Percentiles rank a stretch among this genome's conserved stretches.
These are phyloP conservation scores for Ormyrus pomaceus DNA, from an alignment of 2,888 invertebrate genomes.

Conservation along the genomic window DNA sequence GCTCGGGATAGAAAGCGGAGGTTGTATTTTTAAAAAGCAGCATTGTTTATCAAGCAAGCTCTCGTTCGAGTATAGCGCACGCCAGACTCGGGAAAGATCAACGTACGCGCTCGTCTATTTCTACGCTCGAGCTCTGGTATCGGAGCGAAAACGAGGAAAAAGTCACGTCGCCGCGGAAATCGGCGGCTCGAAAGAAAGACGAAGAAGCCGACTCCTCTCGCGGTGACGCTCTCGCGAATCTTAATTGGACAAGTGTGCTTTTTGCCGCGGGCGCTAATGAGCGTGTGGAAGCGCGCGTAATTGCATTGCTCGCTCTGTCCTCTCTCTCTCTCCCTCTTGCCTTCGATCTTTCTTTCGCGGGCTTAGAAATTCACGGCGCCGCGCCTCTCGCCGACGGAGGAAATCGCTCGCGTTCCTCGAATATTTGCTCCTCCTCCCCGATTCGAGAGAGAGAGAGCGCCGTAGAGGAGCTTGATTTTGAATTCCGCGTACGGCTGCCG, in stretches of 20 bases:
- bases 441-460: neutral
- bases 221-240: conserved; percentile 22
- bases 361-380: conserved; percentile 24
- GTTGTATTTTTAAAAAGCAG: too few species aligned
- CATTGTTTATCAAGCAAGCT: too few species aligned
- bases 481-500: neutral
- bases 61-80: too few species aligned
- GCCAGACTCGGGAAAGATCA: too few species aligned
- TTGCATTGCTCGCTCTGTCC: conserved; percentile 20
- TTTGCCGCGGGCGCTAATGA: conserved; percentile 16
- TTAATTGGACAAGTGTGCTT: conserved; percentile 39
- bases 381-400: neutral
- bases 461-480: conserved; percentile 9
- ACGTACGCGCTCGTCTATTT: too few species aligned
- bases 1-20: too few species aligned
- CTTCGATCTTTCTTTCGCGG: neutral
- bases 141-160: too few species aligned
- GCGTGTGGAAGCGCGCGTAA: conserved; percentile 13
- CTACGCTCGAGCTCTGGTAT: too few species aligned
- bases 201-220: neutral
- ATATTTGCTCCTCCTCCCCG: neutral
- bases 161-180: neutral
- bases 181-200: too few species aligned
- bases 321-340: neutral
- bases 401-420: conserved; percentile 36